Conservation (phyloP, 2,888 invertebrate genomes). For the Melinaea marsaeus region DNA sequence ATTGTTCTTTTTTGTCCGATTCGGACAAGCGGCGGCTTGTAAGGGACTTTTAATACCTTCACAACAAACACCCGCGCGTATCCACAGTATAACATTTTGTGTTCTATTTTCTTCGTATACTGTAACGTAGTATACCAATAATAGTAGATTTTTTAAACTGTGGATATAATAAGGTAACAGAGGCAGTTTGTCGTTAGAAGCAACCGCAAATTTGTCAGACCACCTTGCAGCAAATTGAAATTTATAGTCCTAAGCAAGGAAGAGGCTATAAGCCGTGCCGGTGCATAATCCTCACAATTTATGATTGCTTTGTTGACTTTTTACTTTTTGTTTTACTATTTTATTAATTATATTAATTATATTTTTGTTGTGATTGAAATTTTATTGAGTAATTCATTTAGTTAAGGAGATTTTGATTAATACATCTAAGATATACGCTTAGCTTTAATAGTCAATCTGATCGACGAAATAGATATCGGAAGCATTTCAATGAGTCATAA, state of each 20-base stretch:
- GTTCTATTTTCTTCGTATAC: slow-evolving; percentile 16
- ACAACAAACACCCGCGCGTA: slow-evolving; percentile 14
- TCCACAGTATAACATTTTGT: slow-evolving; percentile 38
- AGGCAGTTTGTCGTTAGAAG: slow-evolving; percentile 40
- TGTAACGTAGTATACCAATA: slow-evolving; percentile 13
- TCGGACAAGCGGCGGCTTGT: slow-evolving; percentile 35
- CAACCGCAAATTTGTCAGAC: slow-evolving; percentile 77
- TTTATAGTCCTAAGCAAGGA: slow-evolving; percentile 71
- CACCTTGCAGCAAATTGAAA: slow-evolving; percentile 74
- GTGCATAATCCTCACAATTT: slow-evolving; percentile 75
- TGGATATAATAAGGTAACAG: slow-evolving; percentile 36
- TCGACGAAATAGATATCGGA: slow-evolving; percentile 35
- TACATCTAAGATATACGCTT: slow-evolving; percentile 14
- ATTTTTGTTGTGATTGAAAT: background rate
- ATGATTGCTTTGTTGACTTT: slow-evolving; percentile 64
- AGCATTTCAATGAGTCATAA: slow-evolving; percentile 52
- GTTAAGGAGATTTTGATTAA: slow-evolving; percentile 1
- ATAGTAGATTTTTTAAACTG: slow-evolving; percentile 28
- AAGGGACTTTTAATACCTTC: slow-evolving; percentile 31
- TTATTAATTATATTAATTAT: slow-evolving; percentile 37
- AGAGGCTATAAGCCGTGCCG: slow-evolving; percentile 69
- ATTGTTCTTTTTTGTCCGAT: slow-evolving; percentile 43
- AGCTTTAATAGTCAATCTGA: slow-evolving; percentile 27
- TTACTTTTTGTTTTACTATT: slow-evolving; percentile 57
- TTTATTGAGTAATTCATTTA: background rate